These are phyloP conservation scores for Empidonax alnorum DNA, from an alignment of 2,113 vertebrate species.

Conservation along the genomic window DNA sequence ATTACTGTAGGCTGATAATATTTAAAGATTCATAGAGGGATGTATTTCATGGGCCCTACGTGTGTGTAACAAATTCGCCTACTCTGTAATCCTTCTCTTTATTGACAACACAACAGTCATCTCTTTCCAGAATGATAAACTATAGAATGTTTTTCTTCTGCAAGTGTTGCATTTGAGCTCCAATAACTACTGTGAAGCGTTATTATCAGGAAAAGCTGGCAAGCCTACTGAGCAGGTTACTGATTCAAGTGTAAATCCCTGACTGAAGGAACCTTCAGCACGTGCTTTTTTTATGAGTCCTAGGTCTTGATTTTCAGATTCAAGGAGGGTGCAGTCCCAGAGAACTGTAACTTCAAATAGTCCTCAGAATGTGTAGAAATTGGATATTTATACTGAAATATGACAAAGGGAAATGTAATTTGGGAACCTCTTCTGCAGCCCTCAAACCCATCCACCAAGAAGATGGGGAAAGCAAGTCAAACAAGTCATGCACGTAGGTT, in stretches of 20 bases:
- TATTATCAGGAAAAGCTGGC: conserved; percentile 4
- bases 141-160: conserved; percentile 27
- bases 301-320: not conserved
- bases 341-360: not conserved
- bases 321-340: not conserved
- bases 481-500: not conserved
- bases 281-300: not conserved
- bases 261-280: not conserved
- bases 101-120: conserved; percentile 47
- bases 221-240: conserved; percentile 2
- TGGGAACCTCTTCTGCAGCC: not conserved
- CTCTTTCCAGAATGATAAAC: conserved; percentile 31
- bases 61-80: conserved; percentile 30
- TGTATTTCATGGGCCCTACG: conserved; percentile 33
- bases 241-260: not conserved
- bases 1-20: conserved; percentile 55
- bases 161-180: not conserved
- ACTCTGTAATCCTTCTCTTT: conserved; percentile 37
- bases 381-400: not conserved
- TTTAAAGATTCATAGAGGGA: conserved; percentile 43
- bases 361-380: not conserved
- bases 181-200: not conserved
- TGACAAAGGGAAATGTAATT: not conserved
- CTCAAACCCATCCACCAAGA: not conserved
- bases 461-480: not conserved